Evolutionary conservation across 1,140 invertebrate species (phyloP).

Genomic region (Globodera ellingtonae): DNA sequence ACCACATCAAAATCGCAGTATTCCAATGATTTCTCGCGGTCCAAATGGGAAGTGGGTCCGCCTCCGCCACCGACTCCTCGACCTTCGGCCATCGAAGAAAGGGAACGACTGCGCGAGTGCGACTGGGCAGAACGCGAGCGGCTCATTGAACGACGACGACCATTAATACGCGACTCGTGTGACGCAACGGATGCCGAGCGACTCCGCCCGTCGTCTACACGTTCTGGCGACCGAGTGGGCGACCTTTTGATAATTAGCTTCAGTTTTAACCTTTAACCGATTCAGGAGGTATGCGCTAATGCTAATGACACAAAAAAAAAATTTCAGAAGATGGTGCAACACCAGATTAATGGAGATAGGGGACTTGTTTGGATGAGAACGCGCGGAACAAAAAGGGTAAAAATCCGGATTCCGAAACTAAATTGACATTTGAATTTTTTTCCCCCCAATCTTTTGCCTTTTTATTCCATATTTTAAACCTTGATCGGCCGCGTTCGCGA

Average conservation of each 20-base stretch:
- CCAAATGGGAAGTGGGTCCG: neutral
- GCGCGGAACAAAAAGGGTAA: too few species aligned
- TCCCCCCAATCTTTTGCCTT: too few species aligned
- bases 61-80: neutral
- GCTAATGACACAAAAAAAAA: too few species aligned
- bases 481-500: neutral
- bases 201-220: slow-evolving; percentile 7
- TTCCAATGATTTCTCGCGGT: slow-evolving; percentile 17
- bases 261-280: too few species aligned
- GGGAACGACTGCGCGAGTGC: slow-evolving; percentile 6
- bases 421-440: too few species aligned
- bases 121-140: neutral
- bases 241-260: neutral
- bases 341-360: neutral
- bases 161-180: neutral
- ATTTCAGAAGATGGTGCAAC: neutral
- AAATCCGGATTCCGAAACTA: too few species aligned
- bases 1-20: slow-evolving; percentile 12
- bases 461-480: too few species aligned
- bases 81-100: neutral
- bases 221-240: slow-evolving; percentile 25
- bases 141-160: neutral
- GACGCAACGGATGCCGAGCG: neutral
- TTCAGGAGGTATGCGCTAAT: too few species aligned
- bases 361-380: neutral